Percentiles rank a stretch among this genome's conserved stretches.
phyloP scores from a whole-genome alignment of 2,113 vertebrate species.

The Gymnarchus niloticus region DNA sequence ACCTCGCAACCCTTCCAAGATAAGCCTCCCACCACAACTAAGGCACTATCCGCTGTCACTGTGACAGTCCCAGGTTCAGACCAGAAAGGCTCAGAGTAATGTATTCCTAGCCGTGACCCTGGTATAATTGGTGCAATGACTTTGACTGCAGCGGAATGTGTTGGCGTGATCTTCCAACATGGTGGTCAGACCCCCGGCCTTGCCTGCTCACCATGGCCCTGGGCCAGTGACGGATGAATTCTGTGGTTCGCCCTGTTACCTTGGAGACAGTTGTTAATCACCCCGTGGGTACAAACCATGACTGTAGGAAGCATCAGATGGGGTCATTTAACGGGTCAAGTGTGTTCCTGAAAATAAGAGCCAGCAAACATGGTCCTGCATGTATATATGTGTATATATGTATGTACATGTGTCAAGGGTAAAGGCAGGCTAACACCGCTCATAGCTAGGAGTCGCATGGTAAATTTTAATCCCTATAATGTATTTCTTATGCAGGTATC shows the following conservation, averaged over 20 bases:
- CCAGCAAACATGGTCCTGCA: background rate
- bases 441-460: background rate
- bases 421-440: background rate
- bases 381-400: background rate
- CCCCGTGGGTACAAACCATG: constrained; percentile 63
- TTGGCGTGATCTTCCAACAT: background rate
- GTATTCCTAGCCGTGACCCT: background rate
- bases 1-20: background rate
- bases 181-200: constrained; percentile 34
- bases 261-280: constrained; percentile 55
- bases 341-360: constrained; percentile 36
- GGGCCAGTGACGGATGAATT: constrained; percentile 34
- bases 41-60: background rate
- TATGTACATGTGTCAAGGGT: background rate
- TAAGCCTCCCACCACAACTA: background rate
- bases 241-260: constrained; percentile 45
- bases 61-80: background rate
- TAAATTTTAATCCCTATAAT: background rate
- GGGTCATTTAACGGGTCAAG: constrained; percentile 41
- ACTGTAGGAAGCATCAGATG: constrained; percentile 39
- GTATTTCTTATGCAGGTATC: background rate
- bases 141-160: background rate
- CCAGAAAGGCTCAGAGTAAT: background rate
- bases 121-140: background rate
- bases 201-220: constrained; percentile 37